These are phyloP conservation scores for Episyrphus balteatus DNA, from an alignment of 1,140 invertebrate genomes.

Conservation along the genomic window DNA sequence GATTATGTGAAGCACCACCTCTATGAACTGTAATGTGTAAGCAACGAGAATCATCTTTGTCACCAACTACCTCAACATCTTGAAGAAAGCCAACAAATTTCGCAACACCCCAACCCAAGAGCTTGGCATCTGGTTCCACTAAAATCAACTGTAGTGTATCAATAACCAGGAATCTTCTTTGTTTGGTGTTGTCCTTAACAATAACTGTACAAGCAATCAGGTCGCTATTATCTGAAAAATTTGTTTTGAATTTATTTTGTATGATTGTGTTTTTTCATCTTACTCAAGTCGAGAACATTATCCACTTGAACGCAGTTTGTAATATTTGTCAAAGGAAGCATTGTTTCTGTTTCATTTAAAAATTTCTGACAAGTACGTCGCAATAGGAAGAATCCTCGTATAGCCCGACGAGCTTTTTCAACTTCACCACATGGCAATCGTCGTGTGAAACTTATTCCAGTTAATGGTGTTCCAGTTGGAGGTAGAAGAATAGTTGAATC, in stretches of 20 bases:
- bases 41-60: constrained; percentile 94
- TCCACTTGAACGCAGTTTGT: constrained; percentile 80
- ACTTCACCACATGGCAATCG: constrained; percentile 92
- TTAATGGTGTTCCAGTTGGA: constrained; percentile 92
- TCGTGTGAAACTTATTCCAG: constrained; percentile 90
- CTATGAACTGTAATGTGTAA: constrained; percentile 90
- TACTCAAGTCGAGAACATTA: constrained; percentile 89
- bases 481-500: constrained; percentile 93
- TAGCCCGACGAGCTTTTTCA: constrained; percentile 83
- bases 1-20: constrained; percentile 47
- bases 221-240: constrained; percentile 84
- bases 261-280: constrained; percentile 20
- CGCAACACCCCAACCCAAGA: constrained; percentile 92
- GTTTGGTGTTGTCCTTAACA: constrained; percentile 78
- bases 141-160: constrained; percentile 90
- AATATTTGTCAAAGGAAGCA: constrained; percentile 88
- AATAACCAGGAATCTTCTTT: constrained; percentile 87
- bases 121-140: constrained; percentile 87
- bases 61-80: constrained; percentile 71
- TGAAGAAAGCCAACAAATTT: constrained; percentile 85
- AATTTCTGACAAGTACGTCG: constrained; percentile 72
- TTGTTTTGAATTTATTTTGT: not conserved
- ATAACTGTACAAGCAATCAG: constrained; percentile 91
- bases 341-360: constrained; percentile 69
- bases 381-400: constrained; percentile 89